Evolutionary conservation across 2,797 vertebrate genomes (phyloP).

Genomic region (Xerus rutilus): DNA sequence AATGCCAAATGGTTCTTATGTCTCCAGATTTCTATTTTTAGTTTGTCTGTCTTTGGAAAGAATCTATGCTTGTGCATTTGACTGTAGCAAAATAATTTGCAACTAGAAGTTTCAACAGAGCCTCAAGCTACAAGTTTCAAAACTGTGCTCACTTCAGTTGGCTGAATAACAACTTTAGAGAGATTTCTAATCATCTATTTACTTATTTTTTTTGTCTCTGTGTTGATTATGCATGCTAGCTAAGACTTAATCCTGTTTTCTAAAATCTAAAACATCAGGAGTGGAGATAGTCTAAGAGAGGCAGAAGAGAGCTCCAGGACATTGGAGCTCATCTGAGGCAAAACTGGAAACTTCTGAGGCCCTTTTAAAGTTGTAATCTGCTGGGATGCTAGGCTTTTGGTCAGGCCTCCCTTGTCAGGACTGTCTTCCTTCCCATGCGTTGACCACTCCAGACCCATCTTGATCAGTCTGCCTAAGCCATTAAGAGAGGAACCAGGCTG

Average conservation of each 20-base stretch:
- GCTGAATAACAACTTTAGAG: background rate
- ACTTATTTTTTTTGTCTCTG: background rate
- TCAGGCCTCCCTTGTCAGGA: background rate
- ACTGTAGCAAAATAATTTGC: constrained; percentile 52
- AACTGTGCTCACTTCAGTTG: background rate
- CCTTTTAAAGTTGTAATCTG: background rate
- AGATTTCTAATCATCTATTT: background rate
- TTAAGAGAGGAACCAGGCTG: background rate
- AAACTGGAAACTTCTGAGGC: background rate
- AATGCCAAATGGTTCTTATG: constrained; percentile 56
- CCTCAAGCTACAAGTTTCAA: background rate
- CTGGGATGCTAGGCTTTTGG: background rate
- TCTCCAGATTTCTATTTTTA: constrained; percentile 73
- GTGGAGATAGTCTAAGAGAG: background rate
- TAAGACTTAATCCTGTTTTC: background rate
- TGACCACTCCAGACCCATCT: background rate
- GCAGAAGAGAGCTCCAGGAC: background rate
- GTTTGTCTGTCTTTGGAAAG: constrained; percentile 68
- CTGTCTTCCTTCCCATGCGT: background rate
- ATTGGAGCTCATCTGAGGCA: background rate
- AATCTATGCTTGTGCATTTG: constrained; percentile 57
- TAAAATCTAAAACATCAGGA: background rate
- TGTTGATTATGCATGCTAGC: background rate
- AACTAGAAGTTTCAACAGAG: constrained; percentile 37
- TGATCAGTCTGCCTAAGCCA: background rate